A percentile compares a stretch with the other conserved stretches of the same genome.
These are phyloP conservation scores for Zoroaster sp. DNA, from an alignment of 53 echinoderm and acorn worm species.

Conservation along the genomic window DNA sequence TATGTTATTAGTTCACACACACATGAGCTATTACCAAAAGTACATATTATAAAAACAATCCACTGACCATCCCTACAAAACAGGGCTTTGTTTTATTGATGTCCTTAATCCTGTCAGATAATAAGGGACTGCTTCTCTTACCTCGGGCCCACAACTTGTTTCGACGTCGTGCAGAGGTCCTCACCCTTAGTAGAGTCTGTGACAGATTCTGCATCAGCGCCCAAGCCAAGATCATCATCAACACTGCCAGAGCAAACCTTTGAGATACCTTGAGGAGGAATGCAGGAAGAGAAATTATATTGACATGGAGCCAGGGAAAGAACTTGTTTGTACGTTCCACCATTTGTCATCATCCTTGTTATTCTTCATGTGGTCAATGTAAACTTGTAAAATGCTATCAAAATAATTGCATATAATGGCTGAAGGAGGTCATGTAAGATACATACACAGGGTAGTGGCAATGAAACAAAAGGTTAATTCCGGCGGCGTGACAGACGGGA, in stretches of 20 bases:
- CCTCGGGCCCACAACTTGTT: constrained; percentile 31
- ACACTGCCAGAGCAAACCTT: neutral
- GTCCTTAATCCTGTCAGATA: neutral
- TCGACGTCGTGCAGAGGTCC: neutral
- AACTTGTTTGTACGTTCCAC: neutral
- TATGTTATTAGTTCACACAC: too few species aligned
- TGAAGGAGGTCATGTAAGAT: neutral
- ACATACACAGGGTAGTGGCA: neutral
- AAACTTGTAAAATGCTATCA: constrained; percentile 31
- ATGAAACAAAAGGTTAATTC: neutral
- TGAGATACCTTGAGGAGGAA: neutral
- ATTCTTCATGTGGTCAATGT: neutral
- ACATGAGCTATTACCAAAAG: too few species aligned
- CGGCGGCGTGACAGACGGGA: too few species aligned
- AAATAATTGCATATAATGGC: neutral
- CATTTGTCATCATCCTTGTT: neutral
- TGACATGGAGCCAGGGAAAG: neutral
- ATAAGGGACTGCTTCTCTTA: neutral
- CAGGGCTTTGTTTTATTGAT: neutral
- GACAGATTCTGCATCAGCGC: constrained; percentile 42
- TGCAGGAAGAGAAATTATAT: neutral
- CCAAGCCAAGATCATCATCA: constrained; percentile 52
- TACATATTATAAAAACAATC: too few species aligned
- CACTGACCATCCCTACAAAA: too few species aligned
- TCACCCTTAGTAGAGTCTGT: neutral